Base-by-base conservation (phyloP, 2,888 invertebrate species). In the Morinoia aosen region DNA sequence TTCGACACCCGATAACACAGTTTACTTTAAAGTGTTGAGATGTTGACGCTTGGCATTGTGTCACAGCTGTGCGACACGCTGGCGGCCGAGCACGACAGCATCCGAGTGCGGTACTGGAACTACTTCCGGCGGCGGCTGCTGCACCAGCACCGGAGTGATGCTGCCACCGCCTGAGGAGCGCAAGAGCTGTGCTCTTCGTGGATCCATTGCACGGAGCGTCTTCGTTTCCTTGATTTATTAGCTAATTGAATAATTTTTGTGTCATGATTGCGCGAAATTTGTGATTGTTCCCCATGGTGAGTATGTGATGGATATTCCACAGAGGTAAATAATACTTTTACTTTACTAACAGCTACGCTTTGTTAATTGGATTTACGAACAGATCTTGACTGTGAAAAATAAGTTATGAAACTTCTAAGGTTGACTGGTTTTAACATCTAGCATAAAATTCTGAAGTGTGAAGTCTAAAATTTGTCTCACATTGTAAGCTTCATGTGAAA, bases 21-120 rank as follows among this genome's bases (percentile, higher is more conserved):
- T 48, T 48, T 48, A 48, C 48, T 48, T 5, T 48, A 5, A 48
- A 48, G 48, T 48, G 48, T 48, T 4, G 48, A 48, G 48, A 48
- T 48, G 48, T 48, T 48, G 48, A 48, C 2, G 48, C 5, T 48
- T 48, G 48, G 48, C 5, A 16, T 76, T 76, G 19, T 33, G 8
- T 16, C 94, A 10, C 96, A 96, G 96, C 76, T 96, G 56, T 96
- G 96, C 95, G 96, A 96, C 56, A 94, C 95, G 39, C 95, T 96
- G 40, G 96, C 96, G 39, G 93, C 91, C 10, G 95, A 96, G 95
- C 96, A 96, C n/a, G 96, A 96, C 95, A 93, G 95, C 90, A 96
- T 96, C 91, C 95, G 96, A n/a, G 88, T 64, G 40, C 96, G 96
- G 58, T 96, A 96, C 88, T 96, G 96, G 96, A 88, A 95, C 48